Base-by-base conservation (phyloP, 2,113 vertebrate genomes). In the Herpailurus yagouaroundi region DNA sequence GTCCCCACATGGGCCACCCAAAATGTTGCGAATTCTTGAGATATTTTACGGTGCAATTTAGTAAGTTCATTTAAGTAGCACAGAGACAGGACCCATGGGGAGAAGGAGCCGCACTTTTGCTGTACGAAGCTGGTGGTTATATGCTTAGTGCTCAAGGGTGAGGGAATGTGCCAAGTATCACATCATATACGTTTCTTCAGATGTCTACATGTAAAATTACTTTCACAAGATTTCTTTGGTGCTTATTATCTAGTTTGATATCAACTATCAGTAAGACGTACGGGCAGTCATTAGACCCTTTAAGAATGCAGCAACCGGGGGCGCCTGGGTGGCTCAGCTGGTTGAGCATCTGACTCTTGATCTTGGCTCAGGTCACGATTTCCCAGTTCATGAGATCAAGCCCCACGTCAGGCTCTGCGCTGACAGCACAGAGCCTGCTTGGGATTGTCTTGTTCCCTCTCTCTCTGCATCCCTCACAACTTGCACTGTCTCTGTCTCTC, bases 321-420 rank as follows among this genome's bases (percentile, higher is more conserved):
- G 57, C 7, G 57, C 21, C 57, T 60, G 6, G 19, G 57, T 7
- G 7, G 8, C 55, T 57, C 55, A 57, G 55, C 19, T 7, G 21
- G 57, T 60, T 21, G 23, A 21, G 57, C 57, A 9, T 60, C 57
- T 21, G 8, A 60, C 57, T 60, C 57, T 23, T 60, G 57, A 60
- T 60, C 3, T 9, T 21, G 1, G 50, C 57, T 60, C 57, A 60
- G 57, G 57, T 60, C 57, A 60, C 9, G 21, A 60, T 60, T 8
- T 60, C 21, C 0, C 21, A 23, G 21, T 60, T 23, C 3, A 0
- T 60, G 57, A 60, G 57, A 60, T 23, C 57, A 9, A 9, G 21
- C 57, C 21, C 57, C 7, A 0, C 0, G 57, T 23, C 21, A 60
- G 21, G 21, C 57, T 60, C 21, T 60, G 57, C 1, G 1, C 21